phyloP scores from a whole-genome alignment of 2,888 invertebrate genomes.

The Temnothorax rugatulus region DNA sequence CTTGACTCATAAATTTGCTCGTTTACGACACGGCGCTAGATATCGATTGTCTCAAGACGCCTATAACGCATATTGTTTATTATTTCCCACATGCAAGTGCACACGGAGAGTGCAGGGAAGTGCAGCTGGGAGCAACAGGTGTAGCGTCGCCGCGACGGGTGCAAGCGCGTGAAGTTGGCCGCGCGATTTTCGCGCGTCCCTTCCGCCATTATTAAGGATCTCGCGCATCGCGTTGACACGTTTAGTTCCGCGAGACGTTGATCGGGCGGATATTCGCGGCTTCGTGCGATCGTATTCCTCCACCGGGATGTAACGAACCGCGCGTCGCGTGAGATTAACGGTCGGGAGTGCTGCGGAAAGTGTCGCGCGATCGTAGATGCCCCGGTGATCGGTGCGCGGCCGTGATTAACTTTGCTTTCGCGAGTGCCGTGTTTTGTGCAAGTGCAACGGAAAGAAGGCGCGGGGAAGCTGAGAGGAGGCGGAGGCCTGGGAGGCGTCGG shows the following conservation, averaged over 20 bases:
- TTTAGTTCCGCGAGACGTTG: background rate
- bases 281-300: background rate
- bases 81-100: background rate
- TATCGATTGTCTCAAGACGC: background rate
- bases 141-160: background rate
- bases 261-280: background rate
- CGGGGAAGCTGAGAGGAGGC: background rate
- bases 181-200: background rate
- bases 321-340: background rate
- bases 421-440: background rate
- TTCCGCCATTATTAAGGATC: background rate
- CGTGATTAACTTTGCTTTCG: background rate
- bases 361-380: background rate
- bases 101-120: background rate
- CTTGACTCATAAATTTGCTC: background rate
- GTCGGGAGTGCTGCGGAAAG: background rate
- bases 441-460: background rate
- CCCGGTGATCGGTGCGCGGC: background rate
- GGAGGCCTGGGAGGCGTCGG: background rate
- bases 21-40: background rate
- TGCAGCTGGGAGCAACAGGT: constrained; percentile 19
- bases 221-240: background rate
- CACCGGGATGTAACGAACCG: background rate
- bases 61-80: background rate
- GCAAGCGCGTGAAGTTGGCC: background rate